Base-by-base conservation (phyloP, 2,797 vertebrate genomes). In the Antennarius maculatus region DNA sequence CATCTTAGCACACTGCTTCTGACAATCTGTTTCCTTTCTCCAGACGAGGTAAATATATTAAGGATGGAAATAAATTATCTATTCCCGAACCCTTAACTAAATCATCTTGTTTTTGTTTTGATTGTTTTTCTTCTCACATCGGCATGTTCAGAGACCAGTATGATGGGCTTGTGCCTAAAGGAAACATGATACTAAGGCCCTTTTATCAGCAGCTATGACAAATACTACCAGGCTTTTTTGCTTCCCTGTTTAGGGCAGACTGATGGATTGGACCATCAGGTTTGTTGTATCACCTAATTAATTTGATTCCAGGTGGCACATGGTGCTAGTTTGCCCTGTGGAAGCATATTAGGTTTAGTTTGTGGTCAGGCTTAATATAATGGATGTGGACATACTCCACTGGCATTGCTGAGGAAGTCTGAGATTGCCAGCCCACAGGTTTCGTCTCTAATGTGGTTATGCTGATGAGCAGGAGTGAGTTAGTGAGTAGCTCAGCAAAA, bases 41-140 rank as follows among this genome's bases (percentile, higher is more conserved):
- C 76, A 74, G 84, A 92, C 85, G 91, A 90, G 83, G 86, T 91
- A 92, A 93, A 93, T 91, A 90, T 83, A 90, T 93, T 90, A 89
- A 80, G 80, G 79, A 86, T 79, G 65, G 86, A 89, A 88, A 92
- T 88, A 86, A 92, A 90, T 91, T 79, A 83, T 83, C 79, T 82
- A 83, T 88, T 86, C 78, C 77, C 58, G 42, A 71, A 52, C 81
- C 75, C 83, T 79, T 78, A 74, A 72, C 78, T 87, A 81, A 89
- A 80, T 80, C 62, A 66, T 62, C 68, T 61, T 82, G 54, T 83
- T 82, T 88, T 79, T 76, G 76, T 77, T 76, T 66, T 77, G 61
- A 79, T 80, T 86, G 81, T 70, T 86, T 82, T 48, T 57, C 55
- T 80, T 74, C 79, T 79, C 68, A 61, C 39, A 23, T 39, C 29